phyloP scores from a whole-genome alignment of 2,113 vertebrate species.

The Corythornis cristatus region DNA sequence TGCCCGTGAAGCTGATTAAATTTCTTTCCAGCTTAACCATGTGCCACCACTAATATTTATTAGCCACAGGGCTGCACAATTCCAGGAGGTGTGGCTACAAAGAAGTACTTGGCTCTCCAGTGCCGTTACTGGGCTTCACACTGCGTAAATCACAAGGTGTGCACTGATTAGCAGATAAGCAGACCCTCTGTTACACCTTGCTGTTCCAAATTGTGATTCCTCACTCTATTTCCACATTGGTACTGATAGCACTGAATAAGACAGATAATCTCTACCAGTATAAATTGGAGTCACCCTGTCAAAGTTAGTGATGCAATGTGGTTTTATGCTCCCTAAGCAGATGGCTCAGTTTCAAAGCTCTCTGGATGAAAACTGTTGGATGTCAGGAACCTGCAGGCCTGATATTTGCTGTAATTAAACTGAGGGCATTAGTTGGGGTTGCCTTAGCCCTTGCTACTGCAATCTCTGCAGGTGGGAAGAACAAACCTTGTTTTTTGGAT shows the following conservation, averaged over 20 bases:
- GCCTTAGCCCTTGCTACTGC: neutral
- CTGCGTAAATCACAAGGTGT: constrained; percentile 16
- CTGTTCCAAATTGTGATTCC: neutral
- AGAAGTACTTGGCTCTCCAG: neutral
- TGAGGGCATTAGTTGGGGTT: neutral
- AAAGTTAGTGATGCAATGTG: neutral
- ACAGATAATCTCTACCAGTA: accelerated
- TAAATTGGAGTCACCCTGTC: neutral
- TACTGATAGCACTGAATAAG: neutral
- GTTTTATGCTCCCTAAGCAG: neutral
- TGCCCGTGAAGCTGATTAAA: neutral
- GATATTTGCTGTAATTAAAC: neutral
- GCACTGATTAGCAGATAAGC: neutral
- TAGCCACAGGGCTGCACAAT: neutral
- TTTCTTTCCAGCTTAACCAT: neutral
- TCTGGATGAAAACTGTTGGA: neutral
- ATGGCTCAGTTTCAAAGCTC: neutral
- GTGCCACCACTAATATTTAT: constrained; percentile 27
- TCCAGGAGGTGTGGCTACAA: constrained; percentile 7
- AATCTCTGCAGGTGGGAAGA: neutral
- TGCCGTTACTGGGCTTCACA: neutral
- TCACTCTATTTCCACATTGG: neutral
- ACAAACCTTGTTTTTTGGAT: neutral
- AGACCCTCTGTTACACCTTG: neutral
- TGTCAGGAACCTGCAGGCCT: neutral